Base-by-base conservation (phyloP, 2,888 invertebrate species). In the Pterostichus niger region DNA sequence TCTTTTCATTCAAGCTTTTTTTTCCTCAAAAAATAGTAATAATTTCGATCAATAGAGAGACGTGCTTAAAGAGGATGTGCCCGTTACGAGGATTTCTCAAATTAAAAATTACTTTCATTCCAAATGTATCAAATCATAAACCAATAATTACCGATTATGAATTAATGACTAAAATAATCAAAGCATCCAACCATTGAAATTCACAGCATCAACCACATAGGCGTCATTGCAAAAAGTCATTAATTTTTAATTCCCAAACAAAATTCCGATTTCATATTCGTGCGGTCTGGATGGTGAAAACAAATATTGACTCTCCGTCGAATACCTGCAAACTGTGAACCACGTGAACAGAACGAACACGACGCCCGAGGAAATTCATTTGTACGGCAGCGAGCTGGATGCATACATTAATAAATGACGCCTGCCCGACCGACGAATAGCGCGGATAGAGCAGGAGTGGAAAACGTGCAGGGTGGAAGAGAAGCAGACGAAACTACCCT, bases 351-450 rank as follows among this genome's bases (percentile, higher is more conserved):
- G 59, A 59, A 64, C 33, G 64, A 31, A 59, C 59, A 59, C 24
- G 64, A 13, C 64, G 64, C 64, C 64, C 13, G 64, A 64, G 64
- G 64, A 64, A 64, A 64, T 64, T 64, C 64, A 64, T 64, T 64
- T 64, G 64, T 64, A 64, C 64, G 64, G 64, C 33, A 35, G 35
- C 24, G 64, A 6, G 13, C 33, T 64, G 64, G 64, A 64, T 64
- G 64, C 64, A 64, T 64, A 64, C 64, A 64, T 64, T 64, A 64
- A 64, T 64, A 64, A 64, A 64, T 64, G 64, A 64, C 64, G 33
- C 35, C 49, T 49, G 13, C 49, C 49, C 49, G 11, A n/a, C 49
- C 49, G 49, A 9, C 49, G 11, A n/a, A 9, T 9, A 1, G 11
- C 6, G 49, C 35, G 35, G 64, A 33, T 24, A 11, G 33, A 49